Evolutionary conservation across 2,113 vertebrate species (phyloP).

Genomic region (Macrotis lagotis): DNA sequence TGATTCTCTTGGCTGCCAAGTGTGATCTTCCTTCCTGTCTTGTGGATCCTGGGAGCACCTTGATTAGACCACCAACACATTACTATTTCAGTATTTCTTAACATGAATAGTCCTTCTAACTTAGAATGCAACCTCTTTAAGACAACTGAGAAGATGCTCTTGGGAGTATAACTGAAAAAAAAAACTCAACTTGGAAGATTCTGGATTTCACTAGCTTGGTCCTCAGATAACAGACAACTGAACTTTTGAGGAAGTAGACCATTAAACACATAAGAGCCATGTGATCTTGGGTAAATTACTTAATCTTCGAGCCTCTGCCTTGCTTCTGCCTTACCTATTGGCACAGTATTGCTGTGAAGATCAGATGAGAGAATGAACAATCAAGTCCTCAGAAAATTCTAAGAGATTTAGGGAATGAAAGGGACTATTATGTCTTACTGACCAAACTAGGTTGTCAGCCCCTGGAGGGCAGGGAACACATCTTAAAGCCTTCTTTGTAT

Average conservation of each 20-base stretch:
- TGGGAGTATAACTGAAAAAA: background rate
- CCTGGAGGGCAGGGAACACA: background rate
- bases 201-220: background rate
- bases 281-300: background rate
- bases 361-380: background rate
- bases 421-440: background rate
- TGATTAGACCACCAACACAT: background rate
- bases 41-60: background rate
- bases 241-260: background rate
- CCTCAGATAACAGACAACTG: background rate
- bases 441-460: background rate
- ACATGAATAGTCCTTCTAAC: background rate
- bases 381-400: background rate
- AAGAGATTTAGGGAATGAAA: background rate
- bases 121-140: background rate
- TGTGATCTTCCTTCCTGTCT: background rate
- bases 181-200: background rate
- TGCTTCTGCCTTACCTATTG: too few species aligned
- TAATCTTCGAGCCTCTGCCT: background rate
- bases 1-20: background rate
- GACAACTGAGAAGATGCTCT: background rate
- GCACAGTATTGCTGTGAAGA: background rate
- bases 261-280: background rate
- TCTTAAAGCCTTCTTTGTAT: background rate
- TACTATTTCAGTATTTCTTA: background rate